Evolutionary conservation across 2,888 invertebrate genomes (phyloP), one percentile per base, ranked within the genome.

Genomic region (Euzophera pinguis): DNA sequence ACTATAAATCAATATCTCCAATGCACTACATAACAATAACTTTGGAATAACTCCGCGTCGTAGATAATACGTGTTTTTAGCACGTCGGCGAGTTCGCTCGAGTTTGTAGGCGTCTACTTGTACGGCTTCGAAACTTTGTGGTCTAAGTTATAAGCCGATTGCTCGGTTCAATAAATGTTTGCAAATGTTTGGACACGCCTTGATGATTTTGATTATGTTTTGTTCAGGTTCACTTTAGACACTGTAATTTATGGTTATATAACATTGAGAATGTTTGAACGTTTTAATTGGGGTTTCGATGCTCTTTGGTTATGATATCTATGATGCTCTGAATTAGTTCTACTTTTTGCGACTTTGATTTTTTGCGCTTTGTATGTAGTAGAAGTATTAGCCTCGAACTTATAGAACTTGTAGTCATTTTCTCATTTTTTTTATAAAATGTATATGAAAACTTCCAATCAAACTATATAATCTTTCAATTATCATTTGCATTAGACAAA

Each of bases 41-140:
- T 45, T 32, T 5, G 45, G 6, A 32, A 34, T 45, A 45, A 45
- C 45, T 45, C 45, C 1, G 10, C 43, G 32, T 9, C 10, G 32
- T 9, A 45, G 45, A 55, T 55, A 55, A 55, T 55, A 50, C 52
- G 50, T 53, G 55, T 53, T 55, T 53, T 55, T 47, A 50, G 50
- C 47, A 50, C 47, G 52, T 10, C 52, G 43, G 41, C 50, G 47
- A 53, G 53, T 47, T 34, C 47, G 29, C 47, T 37, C 50, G 41
- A 55, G 52, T 52, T 53, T 52, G 50, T 45, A 39, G 14, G 39
- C 50, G 50, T 41, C 53, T 48, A 55, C 52, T 41, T 41, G 45
- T 45, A 34, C 50, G 52, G 50, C 41, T 50, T 47, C 42, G 47
- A 47, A 55, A 55, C 55, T 55, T 47, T 22, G 38, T 41, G 53